Evolutionary conservation across 2,113 vertebrate genomes (phyloP).

Genomic region (Corythoichthys intestinalis): DNA sequence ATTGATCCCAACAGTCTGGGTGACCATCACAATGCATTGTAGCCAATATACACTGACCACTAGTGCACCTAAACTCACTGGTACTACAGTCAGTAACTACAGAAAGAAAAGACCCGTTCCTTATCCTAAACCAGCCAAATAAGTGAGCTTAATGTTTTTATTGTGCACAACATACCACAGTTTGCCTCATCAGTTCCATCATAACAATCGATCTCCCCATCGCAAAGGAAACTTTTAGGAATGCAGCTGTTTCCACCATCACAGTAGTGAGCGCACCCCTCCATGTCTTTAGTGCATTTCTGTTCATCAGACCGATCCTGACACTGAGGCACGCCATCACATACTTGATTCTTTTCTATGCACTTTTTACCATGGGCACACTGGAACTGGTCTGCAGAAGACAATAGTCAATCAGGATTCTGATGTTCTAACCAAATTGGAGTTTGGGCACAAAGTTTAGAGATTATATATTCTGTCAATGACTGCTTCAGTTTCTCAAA

Average conservation of each 20-base stretch:
- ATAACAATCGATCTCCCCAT: constrained; percentile 78
- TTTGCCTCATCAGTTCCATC: constrained; percentile 77
- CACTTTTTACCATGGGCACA: constrained; percentile 76
- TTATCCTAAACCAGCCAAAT: neutral
- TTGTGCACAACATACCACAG: constrained; percentile 63
- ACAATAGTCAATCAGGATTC: neutral
- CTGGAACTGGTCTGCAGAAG: constrained; percentile 73
- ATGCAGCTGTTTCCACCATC: constrained; percentile 73
- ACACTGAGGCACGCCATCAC: constrained; percentile 81
- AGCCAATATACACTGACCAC: constrained; percentile 77
- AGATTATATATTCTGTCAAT: too few relatives aligned
- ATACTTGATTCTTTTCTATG: constrained; percentile 63
- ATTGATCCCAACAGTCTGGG: constrained; percentile 79
- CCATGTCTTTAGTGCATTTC: constrained; percentile 57
- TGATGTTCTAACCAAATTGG: neutral
- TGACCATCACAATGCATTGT: constrained; percentile 80
- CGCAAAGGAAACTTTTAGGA: constrained; percentile 79
- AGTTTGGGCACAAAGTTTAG: neutral
- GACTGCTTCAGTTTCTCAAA: too few relatives aligned
- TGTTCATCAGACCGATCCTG: constrained; percentile 81
- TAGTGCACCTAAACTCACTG: constrained; percentile 73
- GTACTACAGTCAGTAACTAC: constrained; percentile 53
- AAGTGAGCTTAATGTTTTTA: neutral
- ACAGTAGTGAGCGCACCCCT: constrained; percentile 77
- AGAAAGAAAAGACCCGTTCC: neutral